Conservation (phyloP, 2,113 vertebrate species). For the Tiliqua scincoides region DNA sequence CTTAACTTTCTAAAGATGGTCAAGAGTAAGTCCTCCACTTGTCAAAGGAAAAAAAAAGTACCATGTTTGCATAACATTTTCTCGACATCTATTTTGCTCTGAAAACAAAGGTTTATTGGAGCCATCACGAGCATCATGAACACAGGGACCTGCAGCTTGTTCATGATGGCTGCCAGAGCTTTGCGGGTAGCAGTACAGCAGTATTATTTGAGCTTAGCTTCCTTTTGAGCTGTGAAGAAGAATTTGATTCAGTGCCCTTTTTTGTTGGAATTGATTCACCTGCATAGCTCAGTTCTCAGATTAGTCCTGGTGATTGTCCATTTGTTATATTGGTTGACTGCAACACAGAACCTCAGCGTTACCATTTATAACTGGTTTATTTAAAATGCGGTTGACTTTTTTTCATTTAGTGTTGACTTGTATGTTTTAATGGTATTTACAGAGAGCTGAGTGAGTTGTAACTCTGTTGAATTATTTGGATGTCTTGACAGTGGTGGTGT, state of each 20-base stretch:
- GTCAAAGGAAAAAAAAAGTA: not conserved
- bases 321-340: no score
- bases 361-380: not conserved
- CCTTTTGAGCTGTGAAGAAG: not conserved
- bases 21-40: not conserved
- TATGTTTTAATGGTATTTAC: not conserved
- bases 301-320: not conserved
- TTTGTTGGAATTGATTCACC: not conserved
- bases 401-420: not conserved
- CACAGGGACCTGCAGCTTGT: not conserved
- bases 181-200: not conserved
- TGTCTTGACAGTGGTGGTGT: not conserved
- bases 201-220: not conserved
- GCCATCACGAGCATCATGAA: no score
- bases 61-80: not conserved
- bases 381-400: no score
- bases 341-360: not conserved
- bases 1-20: not conserved
- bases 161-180: not conserved
- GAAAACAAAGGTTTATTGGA: not conserved
- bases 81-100: no score
- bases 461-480: not conserved
- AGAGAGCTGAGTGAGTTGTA: not conserved
- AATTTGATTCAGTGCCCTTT: not conserved
- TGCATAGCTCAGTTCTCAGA: not conserved